phyloP scores from a whole-genome alignment of 2,888 invertebrate species.

The Acleris emargana region DNA sequence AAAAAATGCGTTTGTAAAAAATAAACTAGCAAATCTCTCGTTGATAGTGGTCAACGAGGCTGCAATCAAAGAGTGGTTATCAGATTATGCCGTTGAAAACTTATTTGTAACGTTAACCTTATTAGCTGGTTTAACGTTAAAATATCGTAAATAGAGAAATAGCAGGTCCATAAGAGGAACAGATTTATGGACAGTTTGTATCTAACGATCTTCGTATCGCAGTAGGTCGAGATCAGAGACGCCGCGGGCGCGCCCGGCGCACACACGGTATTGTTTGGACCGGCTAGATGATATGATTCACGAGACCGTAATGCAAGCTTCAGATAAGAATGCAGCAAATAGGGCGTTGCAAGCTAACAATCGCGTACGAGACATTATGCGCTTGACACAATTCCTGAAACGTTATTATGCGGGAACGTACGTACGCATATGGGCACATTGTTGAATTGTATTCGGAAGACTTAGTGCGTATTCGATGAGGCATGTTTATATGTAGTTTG shows the following conservation, averaged over 20 bases:
- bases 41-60: conserved; percentile 23
- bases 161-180: conserved; percentile 72
- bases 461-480: conserved; percentile 8
- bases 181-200: conserved; percentile 75
- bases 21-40: no score
- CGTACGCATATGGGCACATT: conserved; percentile 51
- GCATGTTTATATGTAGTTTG: conserved; percentile 32
- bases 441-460: conserved; percentile 35
- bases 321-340: conserved; percentile 77
- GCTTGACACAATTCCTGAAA: conserved; percentile 69
- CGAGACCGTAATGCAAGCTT: conserved; percentile 66
- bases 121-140: conserved; percentile 71
- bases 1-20: no score
- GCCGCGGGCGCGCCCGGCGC: conserved; percentile 74
- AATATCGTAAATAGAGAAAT: conserved; percentile 70
- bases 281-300: conserved; percentile 73
- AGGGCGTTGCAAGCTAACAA: conserved; percentile 74
- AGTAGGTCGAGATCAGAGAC: conserved; percentile 71
- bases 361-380: conserved; percentile 59
- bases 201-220: conserved; percentile 63
- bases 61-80: conserved; percentile 23
- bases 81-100: conserved; percentile 22
- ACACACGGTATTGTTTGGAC: conserved; percentile 71
- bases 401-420: conserved; percentile 50
- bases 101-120: conserved; percentile 51